Evolutionary conservation across 2,888 invertebrate genomes (phyloP).

Genomic region (Reticulitermes lucifugus): DNA sequence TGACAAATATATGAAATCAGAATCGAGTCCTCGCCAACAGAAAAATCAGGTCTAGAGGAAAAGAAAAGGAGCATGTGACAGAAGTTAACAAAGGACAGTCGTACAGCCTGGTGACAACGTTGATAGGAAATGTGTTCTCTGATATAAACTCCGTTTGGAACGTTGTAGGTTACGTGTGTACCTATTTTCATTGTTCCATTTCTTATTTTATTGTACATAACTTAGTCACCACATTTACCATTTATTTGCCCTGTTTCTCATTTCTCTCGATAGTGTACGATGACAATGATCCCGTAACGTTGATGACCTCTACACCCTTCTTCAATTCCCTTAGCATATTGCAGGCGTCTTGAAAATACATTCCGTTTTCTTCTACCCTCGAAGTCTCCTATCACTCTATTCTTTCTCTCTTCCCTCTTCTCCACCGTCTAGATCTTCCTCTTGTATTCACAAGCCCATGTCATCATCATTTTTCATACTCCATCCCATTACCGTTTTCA

Average conservation of each 20-base stretch:
- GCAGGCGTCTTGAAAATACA: constrained; percentile 45
- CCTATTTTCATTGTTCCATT: not conserved
- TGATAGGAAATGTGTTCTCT: too few relatives aligned
- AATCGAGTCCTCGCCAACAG: too few relatives aligned
- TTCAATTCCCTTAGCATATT: constrained; percentile 50
- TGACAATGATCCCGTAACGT: constrained; percentile 23
- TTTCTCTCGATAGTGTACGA: constrained; percentile 19
- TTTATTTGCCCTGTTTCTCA: constrained; percentile 29
- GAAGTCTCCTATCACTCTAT: constrained; percentile 2
- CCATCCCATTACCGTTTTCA: constrained; percentile 53
- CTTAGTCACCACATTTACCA: constrained; percentile 1
- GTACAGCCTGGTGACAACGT: too few relatives aligned
- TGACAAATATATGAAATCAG: too few relatives aligned
- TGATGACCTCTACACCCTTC: constrained; percentile 47
- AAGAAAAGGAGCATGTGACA: too few relatives aligned
- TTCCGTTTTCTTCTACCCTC: constrained; percentile 33
- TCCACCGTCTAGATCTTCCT: constrained; percentile 16
- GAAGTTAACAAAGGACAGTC: too few relatives aligned
- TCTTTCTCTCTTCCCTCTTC: constrained; percentile 21
- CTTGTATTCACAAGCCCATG: constrained; percentile 49
- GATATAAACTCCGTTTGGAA: too few relatives aligned
- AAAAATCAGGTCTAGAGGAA: too few relatives aligned
- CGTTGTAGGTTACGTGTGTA: too few relatives aligned
- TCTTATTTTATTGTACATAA: not conserved
- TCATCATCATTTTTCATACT: constrained; percentile 55